phyloP scores from a whole-genome alignment of 2,888 invertebrate genomes.

The Tortrix viridana region DNA sequence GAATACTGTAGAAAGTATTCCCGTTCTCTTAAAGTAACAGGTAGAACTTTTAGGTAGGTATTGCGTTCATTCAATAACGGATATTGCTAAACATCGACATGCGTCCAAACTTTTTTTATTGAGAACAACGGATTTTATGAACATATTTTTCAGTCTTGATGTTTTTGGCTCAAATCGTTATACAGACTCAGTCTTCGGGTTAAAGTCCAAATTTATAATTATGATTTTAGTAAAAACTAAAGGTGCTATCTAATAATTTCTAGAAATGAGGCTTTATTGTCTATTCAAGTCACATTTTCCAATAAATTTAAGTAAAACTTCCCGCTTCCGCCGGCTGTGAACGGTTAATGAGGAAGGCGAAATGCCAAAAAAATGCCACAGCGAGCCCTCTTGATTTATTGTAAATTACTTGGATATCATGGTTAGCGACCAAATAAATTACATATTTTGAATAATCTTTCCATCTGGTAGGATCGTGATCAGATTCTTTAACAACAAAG shows the following conservation, averaged over 20 bases:
- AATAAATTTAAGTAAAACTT: slow-evolving; percentile 30
- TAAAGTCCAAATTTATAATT: too few species aligned
- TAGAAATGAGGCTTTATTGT: slow-evolving; percentile 8
- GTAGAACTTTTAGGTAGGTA: too few species aligned
- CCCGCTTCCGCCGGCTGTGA: slow-evolving; percentile 24
- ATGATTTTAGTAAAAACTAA: too few species aligned
- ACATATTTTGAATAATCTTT: slow-evolving; percentile 17
- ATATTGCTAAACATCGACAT: too few species aligned
- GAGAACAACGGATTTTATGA: too few species aligned
- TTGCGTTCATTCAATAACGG: too few species aligned
- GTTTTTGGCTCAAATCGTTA: too few species aligned
- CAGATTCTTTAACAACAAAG: background rate
- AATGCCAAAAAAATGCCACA: slow-evolving; percentile 36
- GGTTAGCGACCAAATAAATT: slow-evolving; percentile 22
- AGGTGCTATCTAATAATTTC: background rate
- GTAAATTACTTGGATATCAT: slow-evolving; percentile 33
- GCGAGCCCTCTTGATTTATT: slow-evolving; percentile 31
- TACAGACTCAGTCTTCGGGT: too few species aligned
- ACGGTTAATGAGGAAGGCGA: slow-evolving; percentile 35
- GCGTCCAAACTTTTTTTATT: too few species aligned
- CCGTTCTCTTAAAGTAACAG: too few species aligned
- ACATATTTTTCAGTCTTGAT: too few species aligned
- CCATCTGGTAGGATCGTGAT: background rate
- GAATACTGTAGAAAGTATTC: too few species aligned
- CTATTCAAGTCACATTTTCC: slow-evolving; percentile 17